Percentiles rank a stretch among this genome's conserved stretches.
phyloP scores from a whole-genome alignment of 1,140 invertebrate species.

The Drosophila insularis region DNA sequence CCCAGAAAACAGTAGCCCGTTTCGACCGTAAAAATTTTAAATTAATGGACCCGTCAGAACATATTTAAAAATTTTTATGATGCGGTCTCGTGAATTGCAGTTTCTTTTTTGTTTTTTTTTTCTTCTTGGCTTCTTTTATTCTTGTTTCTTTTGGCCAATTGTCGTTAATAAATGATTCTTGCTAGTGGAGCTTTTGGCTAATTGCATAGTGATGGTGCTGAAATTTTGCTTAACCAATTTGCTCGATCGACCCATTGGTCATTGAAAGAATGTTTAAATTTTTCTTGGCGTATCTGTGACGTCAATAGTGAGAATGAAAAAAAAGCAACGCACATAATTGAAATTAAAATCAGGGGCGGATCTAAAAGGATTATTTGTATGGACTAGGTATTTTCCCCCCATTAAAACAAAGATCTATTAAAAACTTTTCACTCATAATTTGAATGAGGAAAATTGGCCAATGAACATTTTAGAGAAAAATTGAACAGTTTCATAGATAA shows the following conservation, averaged over 20 bases:
- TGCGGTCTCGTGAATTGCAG: constrained; percentile 22
- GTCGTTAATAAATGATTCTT: constrained; percentile 50
- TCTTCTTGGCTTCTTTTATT: background rate
- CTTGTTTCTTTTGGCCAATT: constrained; percentile 5
- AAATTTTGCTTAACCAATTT: constrained; percentile 38
- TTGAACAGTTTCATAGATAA: no score
- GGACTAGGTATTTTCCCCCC: background rate
- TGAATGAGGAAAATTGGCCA: no score
- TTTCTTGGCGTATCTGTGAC: constrained; percentile 50
- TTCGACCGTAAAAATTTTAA: constrained; percentile 73
- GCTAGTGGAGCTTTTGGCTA: constrained; percentile 41
- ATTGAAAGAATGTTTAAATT: constrained; percentile 4
- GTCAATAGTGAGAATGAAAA: constrained; percentile 50
- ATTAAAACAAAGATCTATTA: no score
- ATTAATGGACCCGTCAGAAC: constrained; percentile 80
- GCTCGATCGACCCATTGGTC: constrained; percentile 36
- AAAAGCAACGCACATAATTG: background rate
- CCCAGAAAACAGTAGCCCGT: constrained; percentile 75
- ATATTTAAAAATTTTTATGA: constrained; percentile 80
- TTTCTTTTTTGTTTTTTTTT: background rate
- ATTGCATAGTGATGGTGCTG: constrained; percentile 48
- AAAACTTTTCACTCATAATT: no score
- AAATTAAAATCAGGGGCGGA: background rate
- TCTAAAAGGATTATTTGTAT: background rate
- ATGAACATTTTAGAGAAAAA: no score